These are phyloP conservation scores for Hyposmocoma kahamanoa DNA, from an alignment of 1,140 invertebrate genomes.

Conservation along the genomic window DNA sequence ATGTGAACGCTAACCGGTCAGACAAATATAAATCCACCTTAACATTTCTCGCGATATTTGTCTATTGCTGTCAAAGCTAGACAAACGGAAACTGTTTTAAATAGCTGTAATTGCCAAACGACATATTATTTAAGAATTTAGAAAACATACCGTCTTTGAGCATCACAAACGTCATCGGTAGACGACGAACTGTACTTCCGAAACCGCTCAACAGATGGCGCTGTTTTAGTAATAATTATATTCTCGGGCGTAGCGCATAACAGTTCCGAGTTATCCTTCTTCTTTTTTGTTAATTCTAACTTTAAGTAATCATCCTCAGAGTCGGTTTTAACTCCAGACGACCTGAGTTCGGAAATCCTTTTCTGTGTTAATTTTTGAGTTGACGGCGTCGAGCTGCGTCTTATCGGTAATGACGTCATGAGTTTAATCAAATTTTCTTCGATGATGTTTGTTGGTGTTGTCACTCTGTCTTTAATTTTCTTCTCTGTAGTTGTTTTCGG, in stretches of 20 bases:
- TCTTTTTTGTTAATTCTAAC: slow-evolving; percentile 4
- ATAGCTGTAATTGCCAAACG: neutral
- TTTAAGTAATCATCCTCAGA: slow-evolving; percentile 47
- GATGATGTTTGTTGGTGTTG: slow-evolving; percentile 22
- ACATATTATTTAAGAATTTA: too few relatives aligned
- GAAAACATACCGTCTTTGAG: too few relatives aligned
- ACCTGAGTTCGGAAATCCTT: slow-evolving; percentile 28
- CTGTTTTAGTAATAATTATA: slow-evolving; percentile 54
- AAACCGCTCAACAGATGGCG: slow-evolving; percentile 48
- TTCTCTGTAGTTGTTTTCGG: slow-evolving; percentile 30
- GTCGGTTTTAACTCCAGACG: slow-evolving; percentile 41
- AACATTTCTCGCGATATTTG: neutral
- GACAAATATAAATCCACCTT: neutral
- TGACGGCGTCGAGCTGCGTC: slow-evolving; percentile 52
- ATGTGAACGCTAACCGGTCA: neutral
- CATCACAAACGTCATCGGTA: slow-evolving; percentile 18
- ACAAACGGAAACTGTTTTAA: neutral
- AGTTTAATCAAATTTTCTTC: slow-evolving; percentile 43
- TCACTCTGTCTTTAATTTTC: slow-evolving; percentile 13
- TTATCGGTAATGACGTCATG: slow-evolving; percentile 35
- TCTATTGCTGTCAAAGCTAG: neutral
- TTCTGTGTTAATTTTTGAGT: slow-evolving; percentile 30
- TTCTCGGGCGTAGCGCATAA: slow-evolving; percentile 46
- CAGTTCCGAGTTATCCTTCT: slow-evolving; percentile 20
- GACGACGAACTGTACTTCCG: slow-evolving; percentile 26